Conservation (phyloP, 1,140 invertebrate species). For the Anoplolepis gracilipes region DNA sequence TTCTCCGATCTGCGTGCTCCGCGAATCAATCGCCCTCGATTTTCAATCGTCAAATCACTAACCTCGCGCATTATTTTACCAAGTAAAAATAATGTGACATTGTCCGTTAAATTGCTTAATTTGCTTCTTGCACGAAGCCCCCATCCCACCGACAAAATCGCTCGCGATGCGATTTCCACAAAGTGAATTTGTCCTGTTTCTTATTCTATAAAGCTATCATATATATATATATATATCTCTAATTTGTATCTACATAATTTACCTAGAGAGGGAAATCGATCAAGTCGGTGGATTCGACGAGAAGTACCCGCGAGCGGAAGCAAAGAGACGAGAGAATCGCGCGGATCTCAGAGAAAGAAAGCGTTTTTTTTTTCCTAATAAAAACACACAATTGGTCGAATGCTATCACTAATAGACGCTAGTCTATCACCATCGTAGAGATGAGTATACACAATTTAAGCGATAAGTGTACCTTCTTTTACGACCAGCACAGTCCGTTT, state of each 20-base stretch:
- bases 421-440: neutral
- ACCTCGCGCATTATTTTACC: neutral
- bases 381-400: slow-evolving; percentile 80
- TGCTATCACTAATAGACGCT: slow-evolving; percentile 77
- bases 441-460: slow-evolving; percentile 23
- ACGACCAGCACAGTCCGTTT: neutral
- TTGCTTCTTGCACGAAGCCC: neutral
- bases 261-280: slow-evolving; percentile 13
- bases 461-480: neutral
- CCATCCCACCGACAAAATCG: neutral
- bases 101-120: neutral
- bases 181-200: neutral
- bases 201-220: neutral
- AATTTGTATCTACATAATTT: slow-evolving; percentile 22
- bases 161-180: neutral
- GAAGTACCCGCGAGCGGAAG: neutral
- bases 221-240: neutral
- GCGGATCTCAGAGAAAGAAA: slow-evolving; percentile 2
- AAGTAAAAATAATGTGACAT: slow-evolving; percentile 1
- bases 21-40: neutral
- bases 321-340: slow-evolving; percentile 14
- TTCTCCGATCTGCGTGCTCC: neutral
- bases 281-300: neutral
- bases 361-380: slow-evolving; percentile 52
- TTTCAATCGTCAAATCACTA: neutral